These are phyloP conservation scores for Xylophagus ater DNA, from an alignment of 2,888 invertebrate species.

Conservation along the genomic window DNA sequence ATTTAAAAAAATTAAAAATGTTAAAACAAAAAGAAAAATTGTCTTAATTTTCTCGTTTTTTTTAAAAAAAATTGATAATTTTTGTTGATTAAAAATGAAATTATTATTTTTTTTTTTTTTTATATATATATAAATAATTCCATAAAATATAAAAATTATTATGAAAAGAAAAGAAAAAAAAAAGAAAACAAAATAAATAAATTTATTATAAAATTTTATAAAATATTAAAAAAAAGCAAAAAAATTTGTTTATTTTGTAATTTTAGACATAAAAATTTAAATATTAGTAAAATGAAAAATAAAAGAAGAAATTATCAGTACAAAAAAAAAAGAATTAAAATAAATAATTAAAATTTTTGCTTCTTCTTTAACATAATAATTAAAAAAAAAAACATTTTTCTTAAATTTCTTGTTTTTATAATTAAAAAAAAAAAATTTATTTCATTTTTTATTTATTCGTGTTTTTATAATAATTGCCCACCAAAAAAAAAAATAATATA, in stretches of 20 bases:
- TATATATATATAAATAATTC: conserved; percentile 3
- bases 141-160: background rate
- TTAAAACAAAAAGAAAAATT: conserved; percentile 3
- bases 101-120: conserved; percentile 9
- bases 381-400: background rate
- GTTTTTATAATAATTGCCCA: background rate
- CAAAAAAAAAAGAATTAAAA: background rate
- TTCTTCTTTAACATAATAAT: background rate
- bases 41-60: conserved; percentile 8
- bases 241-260: background rate
- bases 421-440: background rate
- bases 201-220: background rate
- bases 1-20: conserved; percentile 1
- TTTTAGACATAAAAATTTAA: background rate
- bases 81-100: conserved; percentile 10
- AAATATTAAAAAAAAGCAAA: background rate
- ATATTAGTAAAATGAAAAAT: background rate
- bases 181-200: conserved; percentile 1
- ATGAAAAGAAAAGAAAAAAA: background rate
- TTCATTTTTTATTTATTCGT: background rate
- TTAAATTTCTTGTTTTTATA: background rate
- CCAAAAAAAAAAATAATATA: background rate
- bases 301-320: background rate
- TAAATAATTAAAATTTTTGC: background rate
- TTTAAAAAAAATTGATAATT: conserved; percentile 5